phyloP scores from a whole-genome alignment of 2,797 vertebrate species.

The Malurus leucopterus region DNA sequence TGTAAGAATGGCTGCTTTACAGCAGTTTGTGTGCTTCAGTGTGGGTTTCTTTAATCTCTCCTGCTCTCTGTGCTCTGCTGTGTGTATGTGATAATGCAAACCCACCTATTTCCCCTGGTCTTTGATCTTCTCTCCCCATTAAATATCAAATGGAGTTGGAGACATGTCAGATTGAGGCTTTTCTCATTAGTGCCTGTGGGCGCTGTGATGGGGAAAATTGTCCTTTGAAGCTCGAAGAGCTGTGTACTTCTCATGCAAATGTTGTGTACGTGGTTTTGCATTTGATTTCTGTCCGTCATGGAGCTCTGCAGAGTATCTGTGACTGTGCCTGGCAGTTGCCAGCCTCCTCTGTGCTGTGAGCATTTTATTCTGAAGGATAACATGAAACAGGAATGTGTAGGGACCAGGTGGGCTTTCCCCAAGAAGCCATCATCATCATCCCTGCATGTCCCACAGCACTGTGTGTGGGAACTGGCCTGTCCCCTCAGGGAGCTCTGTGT shows the following conservation, averaged over 20 bases:
- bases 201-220: neutral
- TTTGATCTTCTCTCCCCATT: constrained; percentile 7
- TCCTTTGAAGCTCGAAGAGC: constrained; percentile 14
- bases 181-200: neutral
- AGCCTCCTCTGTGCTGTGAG: neutral
- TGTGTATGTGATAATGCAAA: neutral
- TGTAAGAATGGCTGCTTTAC: neutral
- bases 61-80: neutral
- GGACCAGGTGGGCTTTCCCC: neutral
- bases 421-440: neutral
- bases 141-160: neutral
- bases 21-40: neutral
- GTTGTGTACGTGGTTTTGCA: neutral
- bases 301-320: neutral
- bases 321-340: neutral
- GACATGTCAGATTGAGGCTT: neutral
- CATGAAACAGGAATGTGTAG: accelerated
- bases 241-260: neutral
- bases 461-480: neutral
- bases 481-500: accelerated
- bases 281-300: neutral
- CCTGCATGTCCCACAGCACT: accelerated
- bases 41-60: neutral
- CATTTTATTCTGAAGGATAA: neutral
- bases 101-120: neutral